These are phyloP conservation scores for Paracanthobrama guichenoti DNA, from an alignment of 2,113 vertebrate genomes.

Conservation along the genomic window DNA sequence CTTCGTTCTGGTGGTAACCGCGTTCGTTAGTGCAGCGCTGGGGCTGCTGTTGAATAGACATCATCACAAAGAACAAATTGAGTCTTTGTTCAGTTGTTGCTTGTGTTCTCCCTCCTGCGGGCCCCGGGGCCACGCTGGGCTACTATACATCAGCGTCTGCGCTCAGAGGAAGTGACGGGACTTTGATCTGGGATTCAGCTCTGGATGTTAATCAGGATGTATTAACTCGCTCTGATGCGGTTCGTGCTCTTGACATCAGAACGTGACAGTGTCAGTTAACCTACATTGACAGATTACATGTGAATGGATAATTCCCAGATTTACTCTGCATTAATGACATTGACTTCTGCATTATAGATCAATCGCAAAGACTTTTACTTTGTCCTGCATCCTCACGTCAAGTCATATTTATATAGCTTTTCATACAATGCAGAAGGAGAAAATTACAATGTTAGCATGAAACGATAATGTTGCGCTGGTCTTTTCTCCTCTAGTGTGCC, in stretches of 20 bases:
- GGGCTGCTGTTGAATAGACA: background rate
- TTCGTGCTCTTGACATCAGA: background rate
- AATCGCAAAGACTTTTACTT: no score
- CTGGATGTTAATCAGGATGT: background rate
- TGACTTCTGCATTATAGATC: no score
- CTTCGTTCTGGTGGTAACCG: background rate
- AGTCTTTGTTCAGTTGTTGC: background rate
- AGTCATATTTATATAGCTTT: no score
- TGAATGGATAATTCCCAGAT: background rate
- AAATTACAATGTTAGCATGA: no score
- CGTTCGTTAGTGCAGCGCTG: background rate
- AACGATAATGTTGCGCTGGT: no score
- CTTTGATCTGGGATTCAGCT: background rate
- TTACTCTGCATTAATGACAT: background rate
- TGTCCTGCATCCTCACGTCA: no score
- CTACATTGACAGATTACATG: background rate
- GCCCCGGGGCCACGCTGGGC: background rate
- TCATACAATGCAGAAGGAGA: no score
- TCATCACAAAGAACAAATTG: background rate
- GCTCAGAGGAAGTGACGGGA: background rate
- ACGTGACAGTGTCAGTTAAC: background rate
- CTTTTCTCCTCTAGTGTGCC: no score
- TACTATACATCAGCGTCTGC: background rate
- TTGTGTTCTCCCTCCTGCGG: background rate
- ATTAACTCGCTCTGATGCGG: background rate